Evolutionary conservation across 2,888 invertebrate species (phyloP).

Genomic region (Coecobrya sp.): DNA sequence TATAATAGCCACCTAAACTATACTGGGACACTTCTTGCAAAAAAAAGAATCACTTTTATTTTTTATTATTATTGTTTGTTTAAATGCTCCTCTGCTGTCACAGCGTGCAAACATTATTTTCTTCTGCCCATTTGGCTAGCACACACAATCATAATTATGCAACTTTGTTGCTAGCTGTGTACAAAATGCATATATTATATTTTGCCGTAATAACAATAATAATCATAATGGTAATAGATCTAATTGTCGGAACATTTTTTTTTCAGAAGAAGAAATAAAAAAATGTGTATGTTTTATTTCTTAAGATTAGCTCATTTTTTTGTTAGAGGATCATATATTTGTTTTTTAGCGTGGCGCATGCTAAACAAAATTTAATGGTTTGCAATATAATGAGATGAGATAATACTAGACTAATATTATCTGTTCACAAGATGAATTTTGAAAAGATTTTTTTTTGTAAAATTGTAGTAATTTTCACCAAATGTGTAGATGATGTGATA

Average conservation of each 20-base stretch:
- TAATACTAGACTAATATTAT: no score
- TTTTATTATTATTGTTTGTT: background rate
- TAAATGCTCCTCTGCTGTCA: background rate
- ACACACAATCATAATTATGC: slow-evolving; percentile 21
- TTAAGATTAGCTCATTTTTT: background rate
- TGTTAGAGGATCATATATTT: background rate
- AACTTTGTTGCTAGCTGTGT: slow-evolving; percentile 18
- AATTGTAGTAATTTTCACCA: no score
- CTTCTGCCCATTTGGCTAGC: background rate
- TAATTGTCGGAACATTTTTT: slow-evolving; percentile 37
- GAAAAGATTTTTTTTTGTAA: no score
- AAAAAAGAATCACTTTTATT: background rate
- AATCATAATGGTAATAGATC: background rate
- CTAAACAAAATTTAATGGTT: no score
- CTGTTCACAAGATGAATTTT: no score
- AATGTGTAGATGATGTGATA: no score
- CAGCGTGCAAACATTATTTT: background rate
- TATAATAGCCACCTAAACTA: background rate
- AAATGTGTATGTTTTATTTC: background rate
- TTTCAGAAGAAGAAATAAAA: background rate
- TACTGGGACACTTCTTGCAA: background rate
- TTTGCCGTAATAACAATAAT: background rate
- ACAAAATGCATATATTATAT: background rate
- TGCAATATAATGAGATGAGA: no score
- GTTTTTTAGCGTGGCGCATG: background rate